Evolutionary conservation across 2,888 invertebrate species (phyloP), one percentile per base, ranked within the genome.

Genomic region (Eilema caniola): DNA sequence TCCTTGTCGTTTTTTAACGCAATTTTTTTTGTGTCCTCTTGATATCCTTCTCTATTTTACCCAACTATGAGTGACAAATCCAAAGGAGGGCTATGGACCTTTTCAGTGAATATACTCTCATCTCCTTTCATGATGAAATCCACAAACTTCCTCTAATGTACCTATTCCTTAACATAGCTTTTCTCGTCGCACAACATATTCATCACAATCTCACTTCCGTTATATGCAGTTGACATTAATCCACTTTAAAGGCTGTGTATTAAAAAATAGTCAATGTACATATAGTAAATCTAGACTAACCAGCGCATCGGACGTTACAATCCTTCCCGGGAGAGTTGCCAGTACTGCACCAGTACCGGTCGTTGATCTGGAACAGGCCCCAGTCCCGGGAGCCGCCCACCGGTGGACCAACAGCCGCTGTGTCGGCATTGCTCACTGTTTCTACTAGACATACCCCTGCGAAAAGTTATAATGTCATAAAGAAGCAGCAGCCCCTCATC

Each of bases 341-440:
- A 33, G 83, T 86, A 77, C 84, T 88, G 83, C 94, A 94, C 93
- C 93, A 94, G 81, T 90, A 91, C 57, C 85, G 87, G 83, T 91
- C 90, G 78, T 92, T 94, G 75, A 94, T 92, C 85, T 93, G 94
- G 87, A 93, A 94, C 67, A 95, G 95, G 0, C 95, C 95, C 84
- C 93, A 93, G 87, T 95, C 95, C 33, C 85, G 85, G 62, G 94
- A 93, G 1, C 96, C 95, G 83, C 96, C 93, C 82, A 96, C 96
- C 12, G 83, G 73, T n/a, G 78, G 88, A 0, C 94, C 93, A 56
- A 92, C 83, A 33, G 90, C 91, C 67, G 89, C 86, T 0, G 96
- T 95, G 75, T 92, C 89, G 4, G 95, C 86, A 0, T 86, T 78
- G 77, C 96, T 96, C 81, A 96, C 96, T 12, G 89, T 85, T 79